Percentiles rank a stretch among this genome's conserved stretches.
phyloP scores from a whole-genome alignment of 1,140 invertebrate genomes.

The Drosophila punjabiensis region DNA sequence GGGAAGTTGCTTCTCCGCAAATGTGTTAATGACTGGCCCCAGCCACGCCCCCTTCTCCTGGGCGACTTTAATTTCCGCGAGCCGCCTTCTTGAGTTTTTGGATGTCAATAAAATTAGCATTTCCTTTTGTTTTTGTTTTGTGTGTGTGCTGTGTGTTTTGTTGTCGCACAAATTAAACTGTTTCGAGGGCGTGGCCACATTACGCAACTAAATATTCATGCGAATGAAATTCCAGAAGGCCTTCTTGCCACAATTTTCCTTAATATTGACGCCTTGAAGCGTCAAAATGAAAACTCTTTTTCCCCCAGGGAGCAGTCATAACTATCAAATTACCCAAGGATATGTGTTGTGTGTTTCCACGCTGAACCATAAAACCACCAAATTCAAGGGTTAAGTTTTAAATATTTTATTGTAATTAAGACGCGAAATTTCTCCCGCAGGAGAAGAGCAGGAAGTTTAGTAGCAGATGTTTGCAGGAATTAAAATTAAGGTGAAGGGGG shows the following conservation, averaged over 20 bases:
- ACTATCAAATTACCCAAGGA: conserved; percentile 78
- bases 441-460: conserved; percentile 31
- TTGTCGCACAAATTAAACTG: conserved; percentile 78
- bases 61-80: conserved; percentile 74
- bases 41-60: conserved; percentile 26
- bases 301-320: conserved; percentile 35
- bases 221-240: conserved; percentile 51
- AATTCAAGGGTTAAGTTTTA: conserved; percentile 40
- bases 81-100: conserved; percentile 52
- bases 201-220: conserved; percentile 83
- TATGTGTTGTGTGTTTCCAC: conserved; percentile 64
- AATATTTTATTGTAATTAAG: conserved; percentile 81
- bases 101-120: conserved; percentile 83
- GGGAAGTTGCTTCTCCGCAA: conserved; percentile 47
- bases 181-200: conserved; percentile 52
- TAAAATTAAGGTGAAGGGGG: not conserved
- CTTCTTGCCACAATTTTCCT: conserved; percentile 5
- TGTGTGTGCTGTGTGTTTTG: conserved; percentile 51
- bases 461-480: conserved; percentile 27
- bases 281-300: not conserved
- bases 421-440: conserved; percentile 68
- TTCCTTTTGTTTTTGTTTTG: conserved; percentile 68
- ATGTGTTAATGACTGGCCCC: conserved; percentile 77
- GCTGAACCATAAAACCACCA: conserved; percentile 49
- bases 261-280: conserved; percentile 27